A percentile compares a stretch with the other conserved stretches of the same genome.
Evolutionary conservation across 2,888 invertebrate genomes (phyloP).

Genomic region (Synanthedon formicaeformis): DNA sequence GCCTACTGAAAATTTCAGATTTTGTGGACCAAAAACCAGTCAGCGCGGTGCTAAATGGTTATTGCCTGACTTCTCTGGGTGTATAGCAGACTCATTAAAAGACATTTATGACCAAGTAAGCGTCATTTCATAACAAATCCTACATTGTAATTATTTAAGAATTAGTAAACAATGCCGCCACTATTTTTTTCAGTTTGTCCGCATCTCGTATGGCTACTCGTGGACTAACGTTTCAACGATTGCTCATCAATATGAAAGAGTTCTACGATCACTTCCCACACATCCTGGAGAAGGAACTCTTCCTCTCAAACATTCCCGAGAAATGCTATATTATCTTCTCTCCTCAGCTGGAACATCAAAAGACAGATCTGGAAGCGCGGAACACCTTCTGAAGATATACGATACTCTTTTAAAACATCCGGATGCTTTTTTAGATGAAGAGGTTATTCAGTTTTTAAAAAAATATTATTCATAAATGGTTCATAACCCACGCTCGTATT

Average conservation of each 20-base stretch:
- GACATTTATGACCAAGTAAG: conserved; percentile 74
- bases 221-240: conserved; percentile 70
- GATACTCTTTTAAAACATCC: conserved; percentile 54
- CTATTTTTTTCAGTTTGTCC: conserved; percentile 36
- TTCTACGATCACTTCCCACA: conserved; percentile 58
- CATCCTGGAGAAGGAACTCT: conserved; percentile 77
- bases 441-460: conserved; percentile 60
- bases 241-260: conserved; percentile 66
- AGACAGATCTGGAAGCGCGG: conserved; percentile 68
- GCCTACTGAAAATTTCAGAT: conserved; percentile 26
- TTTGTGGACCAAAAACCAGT: conserved; percentile 58
- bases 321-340: conserved; percentile 68
- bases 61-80: conserved; percentile 80
- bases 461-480: neutral
- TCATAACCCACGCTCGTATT: too few relatives aligned
- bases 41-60: conserved; percentile 78
- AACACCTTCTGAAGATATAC: conserved; percentile 73
- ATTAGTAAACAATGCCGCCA: neutral
- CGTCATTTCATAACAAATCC: neutral
- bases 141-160: neutral
- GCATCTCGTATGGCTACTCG: conserved; percentile 73
- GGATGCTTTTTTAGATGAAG: conserved; percentile 78
- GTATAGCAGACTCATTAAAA: conserved; percentile 74
- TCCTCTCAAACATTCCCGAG: conserved; percentile 67
- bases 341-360: conserved; percentile 39